These are phyloP conservation scores for Lacerta bilineata DNA, from an alignment of 2,797 vertebrate genomes.

Conservation along the genomic window DNA sequence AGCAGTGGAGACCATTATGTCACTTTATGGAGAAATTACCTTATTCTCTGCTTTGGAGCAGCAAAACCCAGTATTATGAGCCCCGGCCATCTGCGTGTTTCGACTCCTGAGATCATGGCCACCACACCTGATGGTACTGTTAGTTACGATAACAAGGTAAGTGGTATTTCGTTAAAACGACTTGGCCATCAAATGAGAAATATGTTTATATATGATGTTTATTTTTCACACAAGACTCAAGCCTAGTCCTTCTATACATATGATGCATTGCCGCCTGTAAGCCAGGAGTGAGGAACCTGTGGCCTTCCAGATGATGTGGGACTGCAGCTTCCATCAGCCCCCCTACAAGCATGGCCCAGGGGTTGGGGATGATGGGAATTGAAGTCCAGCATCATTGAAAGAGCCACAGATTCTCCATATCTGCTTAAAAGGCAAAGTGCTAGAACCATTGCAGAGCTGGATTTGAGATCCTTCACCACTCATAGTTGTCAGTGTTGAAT, in stretches of 20 bases:
- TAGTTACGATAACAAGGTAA: conserved; percentile 94
- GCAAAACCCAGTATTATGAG: conserved; percentile 99
- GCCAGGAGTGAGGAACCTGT: too few species aligned
- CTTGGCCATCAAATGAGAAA: conserved; percentile 58
- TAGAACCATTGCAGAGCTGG: neutral
- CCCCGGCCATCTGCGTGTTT: conserved; percentile 94
- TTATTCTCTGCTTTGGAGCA: conserved; percentile 98
- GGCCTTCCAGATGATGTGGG: too few species aligned
- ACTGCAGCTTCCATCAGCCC: too few species aligned
- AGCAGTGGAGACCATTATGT: conserved; percentile 92
- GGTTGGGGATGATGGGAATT: too few species aligned
- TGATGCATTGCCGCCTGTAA: neutral
- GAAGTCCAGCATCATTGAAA: too few species aligned
- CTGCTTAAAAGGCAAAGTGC: neutral
- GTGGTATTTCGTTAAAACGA: conserved; percentile 51
- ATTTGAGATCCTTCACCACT: neutral
- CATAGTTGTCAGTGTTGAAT: neutral
- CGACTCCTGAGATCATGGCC: conserved; percentile 96
- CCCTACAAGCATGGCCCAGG: too few species aligned
- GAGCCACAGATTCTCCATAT: too few species aligned
- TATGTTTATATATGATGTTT: conserved; percentile 56
- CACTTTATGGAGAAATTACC: conserved; percentile 97
- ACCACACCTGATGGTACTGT: conserved; percentile 96
- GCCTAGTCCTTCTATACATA: neutral
- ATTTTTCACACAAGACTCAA: neutral